phyloP scores from a whole-genome alignment of 2,888 invertebrate species.

The Callosobruchus maculatus region DNA sequence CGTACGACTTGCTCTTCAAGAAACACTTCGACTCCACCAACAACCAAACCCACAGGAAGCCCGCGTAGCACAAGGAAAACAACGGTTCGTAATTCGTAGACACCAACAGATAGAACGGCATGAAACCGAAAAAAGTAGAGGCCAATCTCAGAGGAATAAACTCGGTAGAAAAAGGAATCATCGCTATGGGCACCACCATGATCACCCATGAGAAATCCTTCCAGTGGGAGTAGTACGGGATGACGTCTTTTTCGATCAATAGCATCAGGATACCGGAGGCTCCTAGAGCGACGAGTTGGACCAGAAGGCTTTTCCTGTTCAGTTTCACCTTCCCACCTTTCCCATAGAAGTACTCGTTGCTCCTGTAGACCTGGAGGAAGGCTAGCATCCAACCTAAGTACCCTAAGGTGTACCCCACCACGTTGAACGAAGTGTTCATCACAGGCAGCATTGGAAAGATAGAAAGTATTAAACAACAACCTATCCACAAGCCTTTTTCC shows the following conservation, averaged over 20 bases:
- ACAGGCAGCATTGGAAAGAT: conserved; percentile 78
- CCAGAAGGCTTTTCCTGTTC: conserved; percentile 20
- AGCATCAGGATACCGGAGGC: conserved; percentile 25
- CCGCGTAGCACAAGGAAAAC: conserved; percentile 31
- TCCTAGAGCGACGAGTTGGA: conserved; percentile 26
- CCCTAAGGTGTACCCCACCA: conserved; percentile 25
- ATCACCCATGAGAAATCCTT: conserved; percentile 35
- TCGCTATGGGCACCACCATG: conserved; percentile 28
- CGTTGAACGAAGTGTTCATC: conserved; percentile 54
- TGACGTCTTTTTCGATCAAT: conserved; percentile 23
- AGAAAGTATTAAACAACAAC: conserved; percentile 28
- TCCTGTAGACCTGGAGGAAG: conserved; percentile 26
- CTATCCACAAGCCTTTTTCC: conserved; percentile 31
- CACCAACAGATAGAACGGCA: conserved; percentile 35
- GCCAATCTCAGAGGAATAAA: conserved; percentile 28
- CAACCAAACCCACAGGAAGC: conserved; percentile 32
- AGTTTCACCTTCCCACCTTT: conserved; percentile 13
- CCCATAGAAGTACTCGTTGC: conserved; percentile 17
- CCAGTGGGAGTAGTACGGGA: conserved; percentile 24
- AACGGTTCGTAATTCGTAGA: conserved; percentile 34
- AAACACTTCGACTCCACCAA: conserved; percentile 26
- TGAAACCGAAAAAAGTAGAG: conserved; percentile 32
- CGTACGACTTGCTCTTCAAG: conserved; percentile 16
- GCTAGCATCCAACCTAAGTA: conserved; percentile 24
- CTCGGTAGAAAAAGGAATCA: conserved; percentile 30